These are phyloP conservation scores for Plodia interpunctella DNA, from an alignment of 1,140 invertebrate species.

Conservation along the genomic window DNA sequence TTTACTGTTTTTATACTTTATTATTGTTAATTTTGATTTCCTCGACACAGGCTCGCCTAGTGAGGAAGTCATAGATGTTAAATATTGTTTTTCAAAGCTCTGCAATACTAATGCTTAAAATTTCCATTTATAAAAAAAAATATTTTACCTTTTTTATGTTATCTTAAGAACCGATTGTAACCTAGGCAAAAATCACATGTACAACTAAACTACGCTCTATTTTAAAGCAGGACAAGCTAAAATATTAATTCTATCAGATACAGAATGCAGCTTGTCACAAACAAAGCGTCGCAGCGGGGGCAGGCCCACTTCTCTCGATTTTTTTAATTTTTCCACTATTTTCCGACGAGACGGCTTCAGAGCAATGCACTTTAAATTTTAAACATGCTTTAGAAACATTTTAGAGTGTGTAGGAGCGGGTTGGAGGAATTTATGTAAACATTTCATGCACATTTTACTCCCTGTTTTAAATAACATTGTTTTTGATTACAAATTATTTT, in stretches of 20 bases:
- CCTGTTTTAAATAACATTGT: not conserved
- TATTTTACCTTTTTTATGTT: no score
- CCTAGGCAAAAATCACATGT: no score
- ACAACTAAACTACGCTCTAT: not conserved
- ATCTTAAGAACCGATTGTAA: no score
- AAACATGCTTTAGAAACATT: not conserved
- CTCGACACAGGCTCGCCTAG: no score
- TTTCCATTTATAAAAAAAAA: no score
- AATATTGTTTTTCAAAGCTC: no score
- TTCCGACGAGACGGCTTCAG: not conserved
- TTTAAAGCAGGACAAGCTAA: not conserved
- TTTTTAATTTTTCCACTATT: not conserved
- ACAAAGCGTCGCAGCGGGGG: not conserved
- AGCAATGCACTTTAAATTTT: conserved; percentile 3
- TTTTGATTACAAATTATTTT: no score
- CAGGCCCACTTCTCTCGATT: no score
- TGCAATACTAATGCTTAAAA: no score
- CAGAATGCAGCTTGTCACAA: not conserved
- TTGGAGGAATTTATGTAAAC: not conserved
- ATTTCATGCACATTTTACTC: not conserved
- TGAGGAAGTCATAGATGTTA: no score
- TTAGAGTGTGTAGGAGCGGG: not conserved
- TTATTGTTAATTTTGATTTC: no score
- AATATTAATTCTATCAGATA: conserved; percentile 5
- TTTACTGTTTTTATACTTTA: no score